These are phyloP conservation scores for Gambusia affinis DNA, from an alignment of 2,113 vertebrate genomes.

Conservation along the genomic window DNA sequence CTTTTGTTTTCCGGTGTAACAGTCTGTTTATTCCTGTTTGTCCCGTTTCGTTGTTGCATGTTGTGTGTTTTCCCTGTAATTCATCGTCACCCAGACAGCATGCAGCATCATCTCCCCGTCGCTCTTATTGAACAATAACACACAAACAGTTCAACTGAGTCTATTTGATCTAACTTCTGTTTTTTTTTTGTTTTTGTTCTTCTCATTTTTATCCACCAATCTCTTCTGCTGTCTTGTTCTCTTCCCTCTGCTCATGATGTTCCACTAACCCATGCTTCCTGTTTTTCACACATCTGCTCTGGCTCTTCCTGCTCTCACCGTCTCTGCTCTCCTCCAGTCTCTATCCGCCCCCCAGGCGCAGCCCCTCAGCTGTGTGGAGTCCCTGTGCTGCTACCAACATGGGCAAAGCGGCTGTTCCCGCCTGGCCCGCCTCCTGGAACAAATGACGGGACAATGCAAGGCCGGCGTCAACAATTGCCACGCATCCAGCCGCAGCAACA, in stretches of 20 bases:
- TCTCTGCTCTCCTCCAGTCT: constrained; percentile 41
- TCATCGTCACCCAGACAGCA: constrained; percentile 44
- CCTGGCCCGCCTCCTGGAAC: constrained; percentile 91
- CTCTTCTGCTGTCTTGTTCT: background rate
- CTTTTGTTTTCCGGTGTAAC: constrained; percentile 3
- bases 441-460: constrained; percentile 82
- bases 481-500: constrained; percentile 79
- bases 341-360: constrained; percentile 79
- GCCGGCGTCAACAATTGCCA: constrained; percentile 76
- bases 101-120: constrained; percentile 33
- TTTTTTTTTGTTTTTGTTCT: background rate
- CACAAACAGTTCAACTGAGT: background rate
- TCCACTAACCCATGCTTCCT: constrained; percentile 5
- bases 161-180: constrained; percentile 8
- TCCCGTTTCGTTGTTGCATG: constrained; percentile 37
- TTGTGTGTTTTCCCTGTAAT: constrained; percentile 21
- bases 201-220: constrained; percentile 2
- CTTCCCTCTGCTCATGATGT: background rate
- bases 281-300: background rate
- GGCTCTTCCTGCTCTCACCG: background rate
- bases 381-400: constrained; percentile 94
- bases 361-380: constrained; percentile 96
- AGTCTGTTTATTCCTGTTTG: constrained; percentile 28
- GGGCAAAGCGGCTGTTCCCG: constrained; percentile 89
- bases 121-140: background rate